Percentiles rank a stretch among this genome's conserved stretches.
These are phyloP conservation scores for Furcifer pardalis DNA, from an alignment of 2,797 vertebrate genomes.

Conservation along the genomic window DNA sequence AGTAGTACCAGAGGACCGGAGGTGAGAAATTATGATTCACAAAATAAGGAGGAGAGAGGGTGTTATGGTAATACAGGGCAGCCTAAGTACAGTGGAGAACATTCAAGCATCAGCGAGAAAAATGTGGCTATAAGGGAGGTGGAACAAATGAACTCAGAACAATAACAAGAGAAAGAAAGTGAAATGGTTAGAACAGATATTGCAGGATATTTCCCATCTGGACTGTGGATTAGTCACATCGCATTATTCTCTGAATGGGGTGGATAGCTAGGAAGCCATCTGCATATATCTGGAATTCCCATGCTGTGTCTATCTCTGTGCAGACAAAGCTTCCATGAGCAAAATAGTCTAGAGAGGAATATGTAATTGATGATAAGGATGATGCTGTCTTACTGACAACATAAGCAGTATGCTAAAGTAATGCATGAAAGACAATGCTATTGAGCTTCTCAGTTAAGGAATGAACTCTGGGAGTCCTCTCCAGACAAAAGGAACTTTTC, in stretches of 20 bases:
- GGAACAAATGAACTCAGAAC: not conserved
- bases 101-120: not conserved
- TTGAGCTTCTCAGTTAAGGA: not conserved
- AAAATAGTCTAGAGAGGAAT: too few species aligned
- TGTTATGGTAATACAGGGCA: not conserved
- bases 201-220: not conserved
- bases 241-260: not conserved
- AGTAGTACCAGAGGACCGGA: not conserved
- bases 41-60: not conserved
- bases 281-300: not conserved
- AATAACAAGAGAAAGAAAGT: too few species aligned
- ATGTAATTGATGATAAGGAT: too few species aligned
- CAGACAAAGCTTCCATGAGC: not conserved
- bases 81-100: not conserved
- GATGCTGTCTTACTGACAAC: too few species aligned
- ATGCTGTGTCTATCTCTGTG: not conserved
- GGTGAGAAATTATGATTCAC: not conserved
- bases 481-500: too few species aligned
- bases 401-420: not conserved
- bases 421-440: not conserved
- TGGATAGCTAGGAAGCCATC: too few species aligned
- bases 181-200: not conserved
- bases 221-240: not conserved
- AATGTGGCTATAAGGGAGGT: too few species aligned
- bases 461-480: too few species aligned